phyloP scores from a whole-genome alignment of 2,888 invertebrate species.

The Agonopterix heracliana region DNA sequence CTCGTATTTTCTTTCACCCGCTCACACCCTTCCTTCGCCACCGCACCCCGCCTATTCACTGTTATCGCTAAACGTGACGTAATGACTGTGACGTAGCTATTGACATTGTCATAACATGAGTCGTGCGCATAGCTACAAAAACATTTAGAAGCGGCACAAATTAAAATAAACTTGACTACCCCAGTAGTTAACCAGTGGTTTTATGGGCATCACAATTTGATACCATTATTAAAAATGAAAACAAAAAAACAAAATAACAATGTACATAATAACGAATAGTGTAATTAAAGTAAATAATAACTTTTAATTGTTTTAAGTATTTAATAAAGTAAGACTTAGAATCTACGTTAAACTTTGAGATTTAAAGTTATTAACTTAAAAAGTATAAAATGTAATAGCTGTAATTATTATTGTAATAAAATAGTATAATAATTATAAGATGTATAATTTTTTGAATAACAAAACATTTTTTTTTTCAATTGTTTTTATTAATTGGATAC shows the following conservation, averaged over 20 bases:
- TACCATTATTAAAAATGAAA: too few relatives aligned
- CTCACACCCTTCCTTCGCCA: too few relatives aligned
- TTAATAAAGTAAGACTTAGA: conserved; percentile 13
- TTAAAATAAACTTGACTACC: too few relatives aligned
- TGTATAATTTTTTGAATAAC: conserved; percentile 17
- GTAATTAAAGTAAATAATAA: conserved; percentile 13
- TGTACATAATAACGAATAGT: conserved; percentile 22
- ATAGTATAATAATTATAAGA: conserved; percentile 6
- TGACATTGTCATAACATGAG: too few relatives aligned
- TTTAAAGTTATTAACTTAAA: conserved; percentile 41
- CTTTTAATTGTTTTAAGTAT: conserved; percentile 21
- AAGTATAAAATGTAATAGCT: conserved; percentile 33
- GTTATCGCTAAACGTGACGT: too few relatives aligned
- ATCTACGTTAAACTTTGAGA: conserved; percentile 26
- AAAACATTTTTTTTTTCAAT: conserved; percentile 13
- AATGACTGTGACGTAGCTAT: too few relatives aligned
- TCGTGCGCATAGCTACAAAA: too few relatives aligned
- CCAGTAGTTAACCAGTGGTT: too few relatives aligned
- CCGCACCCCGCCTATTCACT: too few relatives aligned
- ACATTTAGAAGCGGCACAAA: too few relatives aligned
- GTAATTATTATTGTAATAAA: conserved; percentile 18
- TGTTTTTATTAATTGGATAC: conserved; percentile 30
- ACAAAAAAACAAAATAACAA: not conserved
- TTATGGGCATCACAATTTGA: too few relatives aligned
- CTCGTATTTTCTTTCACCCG: too few relatives aligned